Conservation (phyloP, 2,888 invertebrate genomes). For the Sarcophaga subvicina region DNA sequence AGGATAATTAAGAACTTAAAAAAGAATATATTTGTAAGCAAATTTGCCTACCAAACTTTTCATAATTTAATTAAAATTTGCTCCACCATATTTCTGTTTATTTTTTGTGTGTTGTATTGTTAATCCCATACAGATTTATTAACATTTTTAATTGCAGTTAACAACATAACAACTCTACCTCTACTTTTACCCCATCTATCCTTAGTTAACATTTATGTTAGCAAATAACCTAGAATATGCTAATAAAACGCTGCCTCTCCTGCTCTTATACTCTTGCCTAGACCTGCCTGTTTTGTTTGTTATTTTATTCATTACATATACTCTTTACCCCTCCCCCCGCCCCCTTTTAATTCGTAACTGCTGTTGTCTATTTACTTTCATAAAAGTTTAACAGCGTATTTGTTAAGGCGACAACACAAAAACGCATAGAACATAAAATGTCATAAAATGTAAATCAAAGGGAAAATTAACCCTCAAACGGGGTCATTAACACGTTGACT, state of each 20-base stretch:
- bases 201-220: not conserved
- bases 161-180: not conserved
- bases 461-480: too few species aligned
- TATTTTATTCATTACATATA: not conserved
- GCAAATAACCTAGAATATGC: not conserved
- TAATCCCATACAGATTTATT: slow-evolving; percentile 11
- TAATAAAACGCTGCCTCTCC: not conserved
- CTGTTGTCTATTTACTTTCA: not conserved
- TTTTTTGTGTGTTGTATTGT: too few species aligned
- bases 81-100: too few species aligned
- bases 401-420: not conserved
- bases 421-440: not conserved
- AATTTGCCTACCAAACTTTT: too few species aligned
- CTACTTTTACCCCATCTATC: not conserved
- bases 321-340: not conserved
- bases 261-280: not conserved
- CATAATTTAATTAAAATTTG: too few species aligned
- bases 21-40: too few species aligned
- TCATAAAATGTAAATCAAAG: not conserved
- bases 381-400: not conserved
- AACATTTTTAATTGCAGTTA: slow-evolving; percentile 36
- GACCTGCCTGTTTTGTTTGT: not conserved
- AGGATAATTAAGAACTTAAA: too few species aligned
- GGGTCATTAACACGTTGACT: too few species aligned
- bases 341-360: not conserved